phyloP scores from a whole-genome alignment of 2,888 invertebrate species.

The Cacoxenus indagator region DNA sequence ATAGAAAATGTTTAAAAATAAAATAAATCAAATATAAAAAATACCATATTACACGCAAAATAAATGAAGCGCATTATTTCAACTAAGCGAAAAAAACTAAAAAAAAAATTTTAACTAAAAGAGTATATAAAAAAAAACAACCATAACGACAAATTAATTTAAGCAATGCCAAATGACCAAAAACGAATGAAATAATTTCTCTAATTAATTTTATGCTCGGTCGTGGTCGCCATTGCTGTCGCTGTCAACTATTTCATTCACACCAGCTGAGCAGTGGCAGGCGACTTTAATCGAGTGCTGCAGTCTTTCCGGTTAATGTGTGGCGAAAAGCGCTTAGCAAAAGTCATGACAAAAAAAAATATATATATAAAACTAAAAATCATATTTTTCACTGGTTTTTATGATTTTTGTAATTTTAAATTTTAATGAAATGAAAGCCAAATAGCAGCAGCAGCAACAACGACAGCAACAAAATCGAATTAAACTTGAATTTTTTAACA shows the following conservation, averaged over 20 bases:
- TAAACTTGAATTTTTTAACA: constrained; percentile 12
- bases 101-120: constrained; percentile 36
- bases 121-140: constrained; percentile 38
- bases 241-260: not conserved
- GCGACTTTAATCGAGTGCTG: not conserved
- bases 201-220: constrained; percentile 54
- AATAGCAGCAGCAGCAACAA: not conserved
- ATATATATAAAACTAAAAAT: not conserved
- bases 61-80: not conserved
- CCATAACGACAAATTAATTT: constrained; percentile 44
- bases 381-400: no score
- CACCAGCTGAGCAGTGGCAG: not conserved
- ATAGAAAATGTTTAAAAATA: not conserved
- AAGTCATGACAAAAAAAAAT: not conserved
- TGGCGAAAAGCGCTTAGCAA: constrained; percentile 10
- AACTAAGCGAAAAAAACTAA: constrained; percentile 17
- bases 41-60: not conserved
- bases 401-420: constrained; percentile 20
- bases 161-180: constrained; percentile 7
- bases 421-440: constrained; percentile 11
- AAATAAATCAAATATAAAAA: not conserved
- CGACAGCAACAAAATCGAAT: not conserved
- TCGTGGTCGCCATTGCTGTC: no score
- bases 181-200: constrained; percentile 53
- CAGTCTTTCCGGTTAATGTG: constrained; percentile 38